Conservation (phyloP, 1,140 invertebrate genomes). For the Lepidurus arcticus region DNA sequence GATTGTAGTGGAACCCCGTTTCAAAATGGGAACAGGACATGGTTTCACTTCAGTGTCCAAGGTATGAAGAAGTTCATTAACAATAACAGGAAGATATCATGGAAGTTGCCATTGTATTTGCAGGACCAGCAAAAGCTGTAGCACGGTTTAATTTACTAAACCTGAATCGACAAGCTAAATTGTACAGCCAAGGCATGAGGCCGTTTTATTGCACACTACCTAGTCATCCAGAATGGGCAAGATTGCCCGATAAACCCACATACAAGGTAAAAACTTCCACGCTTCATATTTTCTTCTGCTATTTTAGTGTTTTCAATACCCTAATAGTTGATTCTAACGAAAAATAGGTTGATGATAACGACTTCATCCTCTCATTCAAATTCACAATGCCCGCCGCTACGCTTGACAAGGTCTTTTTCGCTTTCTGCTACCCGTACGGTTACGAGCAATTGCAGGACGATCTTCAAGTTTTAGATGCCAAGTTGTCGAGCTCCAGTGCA, state of each 20-base stretch:
- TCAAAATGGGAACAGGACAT: constrained; percentile 85
- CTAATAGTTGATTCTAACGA: constrained; percentile 26
- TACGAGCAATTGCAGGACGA: constrained; percentile 73
- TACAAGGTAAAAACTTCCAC: constrained; percentile 48
- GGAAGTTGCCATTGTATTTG: neutral
- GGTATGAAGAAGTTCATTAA: constrained; percentile 40
- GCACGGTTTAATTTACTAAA: constrained; percentile 80
- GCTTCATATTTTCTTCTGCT: neutral
- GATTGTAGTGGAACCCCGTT: constrained; percentile 81
- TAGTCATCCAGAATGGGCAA: constrained; percentile 68
- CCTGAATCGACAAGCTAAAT: constrained; percentile 80
- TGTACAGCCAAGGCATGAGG: constrained; percentile 85
- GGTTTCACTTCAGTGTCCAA: constrained; percentile 89
- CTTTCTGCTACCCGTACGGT: constrained; percentile 86
- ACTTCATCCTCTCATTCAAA: constrained; percentile 73
- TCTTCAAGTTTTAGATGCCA: constrained; percentile 57
- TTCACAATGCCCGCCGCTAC: constrained; percentile 69
- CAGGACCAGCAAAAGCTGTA: constrained; percentile 49
- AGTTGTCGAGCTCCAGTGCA: constrained; percentile 51
- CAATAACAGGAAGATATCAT: neutral
- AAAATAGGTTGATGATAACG: constrained; percentile 59
- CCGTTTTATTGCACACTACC: constrained; percentile 67
- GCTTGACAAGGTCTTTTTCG: constrained; percentile 72
- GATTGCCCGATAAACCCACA: constrained; percentile 64
- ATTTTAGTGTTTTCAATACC: neutral